Percentiles rank a stretch among this genome's conserved stretches.
Conservation (phyloP, 2,888 invertebrate genomes). For the Dione vanillae region DNA sequence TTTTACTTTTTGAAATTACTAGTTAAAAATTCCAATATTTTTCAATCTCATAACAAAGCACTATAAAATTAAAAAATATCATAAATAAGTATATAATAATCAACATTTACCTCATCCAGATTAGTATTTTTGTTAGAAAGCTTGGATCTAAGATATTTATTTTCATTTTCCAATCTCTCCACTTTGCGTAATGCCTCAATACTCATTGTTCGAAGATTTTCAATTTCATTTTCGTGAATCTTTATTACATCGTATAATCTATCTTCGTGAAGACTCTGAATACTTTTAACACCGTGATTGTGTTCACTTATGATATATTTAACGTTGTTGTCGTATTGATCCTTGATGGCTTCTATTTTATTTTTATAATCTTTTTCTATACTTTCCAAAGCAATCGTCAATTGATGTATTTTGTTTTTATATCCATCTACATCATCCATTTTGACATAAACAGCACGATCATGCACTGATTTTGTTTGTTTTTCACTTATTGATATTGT, state of each 20-base stretch:
- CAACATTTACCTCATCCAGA: constrained; percentile 58
- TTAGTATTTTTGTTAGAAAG: constrained; percentile 49
- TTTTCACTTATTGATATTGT: constrained; percentile 22
- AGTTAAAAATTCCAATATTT: neutral
- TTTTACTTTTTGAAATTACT: neutral
- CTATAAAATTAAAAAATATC: neutral
- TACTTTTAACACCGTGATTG: constrained; percentile 80
- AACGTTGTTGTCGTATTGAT: constrained; percentile 82
- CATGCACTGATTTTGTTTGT: constrained; percentile 20
- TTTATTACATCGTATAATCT: constrained; percentile 74
- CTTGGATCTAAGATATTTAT: constrained; percentile 61
- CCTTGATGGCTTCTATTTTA: constrained; percentile 76
- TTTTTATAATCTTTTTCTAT: constrained; percentile 70
- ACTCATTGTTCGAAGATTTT: constrained; percentile 75
- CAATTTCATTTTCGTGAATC: constrained; percentile 80
- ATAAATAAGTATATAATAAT: neutral
- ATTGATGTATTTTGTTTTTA: constrained; percentile 61
- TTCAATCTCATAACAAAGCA: neutral
- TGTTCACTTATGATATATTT: constrained; percentile 81
- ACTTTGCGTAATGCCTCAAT: constrained; percentile 76
- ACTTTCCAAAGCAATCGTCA: constrained; percentile 64
- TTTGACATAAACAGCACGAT: constrained; percentile 58
- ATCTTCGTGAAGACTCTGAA: constrained; percentile 83
- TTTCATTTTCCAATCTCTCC: constrained; percentile 73
- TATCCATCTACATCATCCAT: constrained; percentile 60